Evolutionary conservation across 1,140 invertebrate species (phyloP).

Genomic region (Lithobius niger): DNA sequence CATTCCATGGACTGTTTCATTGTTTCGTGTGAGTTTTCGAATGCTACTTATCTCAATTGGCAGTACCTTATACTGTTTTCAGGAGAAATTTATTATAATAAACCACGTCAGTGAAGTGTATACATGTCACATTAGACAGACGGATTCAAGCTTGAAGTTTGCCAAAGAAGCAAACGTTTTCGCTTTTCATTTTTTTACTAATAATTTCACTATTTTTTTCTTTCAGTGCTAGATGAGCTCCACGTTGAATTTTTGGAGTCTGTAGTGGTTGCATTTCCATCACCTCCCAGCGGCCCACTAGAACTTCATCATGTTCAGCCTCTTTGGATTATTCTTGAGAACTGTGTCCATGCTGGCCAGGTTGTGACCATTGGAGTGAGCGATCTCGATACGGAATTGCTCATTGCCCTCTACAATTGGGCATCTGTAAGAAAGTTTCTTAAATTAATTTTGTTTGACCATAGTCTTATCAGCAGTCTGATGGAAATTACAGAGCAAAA

Average conservation of each 20-base stretch:
- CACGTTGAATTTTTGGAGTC: constrained; percentile 53
- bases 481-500: no score
- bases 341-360: constrained; percentile 46
- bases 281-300: constrained; percentile 34
- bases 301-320: constrained; percentile 46
- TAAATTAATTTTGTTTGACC: background rate
- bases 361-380: constrained; percentile 67
- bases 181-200: background rate
- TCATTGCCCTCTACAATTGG: constrained; percentile 60
- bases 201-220: constrained; percentile 10
- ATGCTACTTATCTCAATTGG: no score
- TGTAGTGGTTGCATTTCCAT: constrained; percentile 54
- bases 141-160: no score
- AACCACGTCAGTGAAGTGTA: no score
- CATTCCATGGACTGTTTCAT: no score
- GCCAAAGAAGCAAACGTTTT: no score
- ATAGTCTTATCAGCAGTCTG: no score
- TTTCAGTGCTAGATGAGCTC: constrained; percentile 48
- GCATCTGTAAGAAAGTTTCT: constrained; percentile 41
- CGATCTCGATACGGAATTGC: constrained; percentile 67
- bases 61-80: no score
- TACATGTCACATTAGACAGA: no score
- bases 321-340: constrained; percentile 57
- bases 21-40: no score
- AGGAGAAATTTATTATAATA: no score